Evolutionary conservation across 1,140 invertebrate genomes (phyloP).

Genomic region (Lepidostoma basale): DNA sequence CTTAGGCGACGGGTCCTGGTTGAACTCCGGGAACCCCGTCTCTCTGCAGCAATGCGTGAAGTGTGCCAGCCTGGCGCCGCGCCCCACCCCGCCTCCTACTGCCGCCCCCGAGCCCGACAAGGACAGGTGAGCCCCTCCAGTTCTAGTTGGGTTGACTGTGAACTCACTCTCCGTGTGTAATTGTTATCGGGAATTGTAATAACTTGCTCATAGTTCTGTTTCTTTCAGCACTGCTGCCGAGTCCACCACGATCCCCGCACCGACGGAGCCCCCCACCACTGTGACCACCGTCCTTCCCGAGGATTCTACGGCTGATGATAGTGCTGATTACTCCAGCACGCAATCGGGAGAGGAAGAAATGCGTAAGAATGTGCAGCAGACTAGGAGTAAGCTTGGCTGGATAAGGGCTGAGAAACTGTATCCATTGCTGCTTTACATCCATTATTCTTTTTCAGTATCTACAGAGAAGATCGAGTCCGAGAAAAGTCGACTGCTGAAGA

Average conservation of each 20-base stretch:
- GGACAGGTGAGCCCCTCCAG: background rate
- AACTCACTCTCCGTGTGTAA: background rate
- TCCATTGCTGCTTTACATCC: background rate
- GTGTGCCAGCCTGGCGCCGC: slow-evolving; percentile 48
- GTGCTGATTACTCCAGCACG: too few species aligned
- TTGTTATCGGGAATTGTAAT: background rate
- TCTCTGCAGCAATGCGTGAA: slow-evolving; percentile 50
- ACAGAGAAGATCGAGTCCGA: slow-evolving; percentile 30
- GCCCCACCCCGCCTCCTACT: slow-evolving; percentile 24
- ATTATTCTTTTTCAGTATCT: background rate
- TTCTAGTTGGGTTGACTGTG: too few species aligned
- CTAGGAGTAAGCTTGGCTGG: too few species aligned
- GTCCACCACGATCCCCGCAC: background rate
- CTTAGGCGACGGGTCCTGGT: slow-evolving; percentile 64
- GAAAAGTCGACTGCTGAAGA: slow-evolving; percentile 33
- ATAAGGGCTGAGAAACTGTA: too few species aligned
- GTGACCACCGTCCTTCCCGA: background rate
- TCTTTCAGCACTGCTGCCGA: background rate
- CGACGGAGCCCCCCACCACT: background rate
- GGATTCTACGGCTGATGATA: too few species aligned
- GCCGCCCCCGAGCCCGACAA: slow-evolving; percentile 25
- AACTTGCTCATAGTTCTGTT: background rate
- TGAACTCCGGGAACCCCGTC: slow-evolving; percentile 53
- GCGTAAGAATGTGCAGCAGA: too few species aligned
- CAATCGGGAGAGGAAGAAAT: too few species aligned